phyloP scores from a whole-genome alignment of 2,888 invertebrate genomes.

The Drosophila siamana region DNA sequence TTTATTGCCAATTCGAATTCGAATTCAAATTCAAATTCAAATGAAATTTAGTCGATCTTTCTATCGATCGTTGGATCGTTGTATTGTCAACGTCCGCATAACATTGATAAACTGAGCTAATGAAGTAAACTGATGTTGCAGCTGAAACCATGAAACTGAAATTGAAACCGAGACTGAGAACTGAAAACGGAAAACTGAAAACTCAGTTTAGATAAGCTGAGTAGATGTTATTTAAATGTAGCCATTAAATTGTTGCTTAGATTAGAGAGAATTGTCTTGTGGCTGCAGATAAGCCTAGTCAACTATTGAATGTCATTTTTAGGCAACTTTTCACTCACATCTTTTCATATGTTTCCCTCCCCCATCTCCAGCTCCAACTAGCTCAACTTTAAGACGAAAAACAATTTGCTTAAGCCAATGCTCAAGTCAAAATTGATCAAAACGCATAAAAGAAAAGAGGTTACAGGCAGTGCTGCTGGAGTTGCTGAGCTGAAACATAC shows the following conservation, averaged over 20 bases:
- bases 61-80: constrained; percentile 33
- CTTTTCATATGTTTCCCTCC: background rate
- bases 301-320: constrained; percentile 12
- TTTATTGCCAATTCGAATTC: constrained; percentile 77
- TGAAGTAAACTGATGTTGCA: constrained; percentile 23
- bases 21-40: constrained; percentile 41
- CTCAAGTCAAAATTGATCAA: constrained; percentile 70
- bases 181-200: constrained; percentile 12
- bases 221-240: constrained; percentile 29
- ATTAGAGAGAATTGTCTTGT: constrained; percentile 22
- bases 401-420: constrained; percentile 53
- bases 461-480: background rate
- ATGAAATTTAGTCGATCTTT: constrained; percentile 49
- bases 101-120: constrained; percentile 50
- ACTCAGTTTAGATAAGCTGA: constrained; percentile 43
- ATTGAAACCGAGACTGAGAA: background rate
- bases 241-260: constrained; percentile 44
- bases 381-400: constrained; percentile 37
- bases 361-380: constrained; percentile 23
- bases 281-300: constrained; percentile 25
- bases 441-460: constrained; percentile 25
- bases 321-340: constrained; percentile 13
- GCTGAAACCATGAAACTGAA: background rate
- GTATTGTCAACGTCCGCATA: constrained; percentile 46
- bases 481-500: background rate